Base-by-base conservation (phyloP, 2,888 invertebrate species). In the Xestia ashworthii region DNA sequence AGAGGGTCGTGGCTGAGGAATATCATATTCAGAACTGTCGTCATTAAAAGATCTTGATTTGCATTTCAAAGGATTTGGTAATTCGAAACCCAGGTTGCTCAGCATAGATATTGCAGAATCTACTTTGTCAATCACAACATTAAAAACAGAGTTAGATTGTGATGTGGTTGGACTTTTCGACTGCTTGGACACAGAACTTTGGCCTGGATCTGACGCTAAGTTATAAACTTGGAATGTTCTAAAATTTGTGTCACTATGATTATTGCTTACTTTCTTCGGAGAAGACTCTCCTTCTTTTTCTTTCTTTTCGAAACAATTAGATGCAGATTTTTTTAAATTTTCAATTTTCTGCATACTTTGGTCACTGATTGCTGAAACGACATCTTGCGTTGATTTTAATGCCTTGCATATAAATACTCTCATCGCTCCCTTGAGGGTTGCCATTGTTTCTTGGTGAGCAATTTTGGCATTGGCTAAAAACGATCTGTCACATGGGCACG, bases 351-450 rank as follows among this genome's bases (percentile, higher is more conserved):
- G 91, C 5, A 80, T 79, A 68, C 92, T 93, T 71, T 93, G 92
- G 0, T 85, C 83, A 69, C 87, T 86, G 75, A 94, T 87, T 11
- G 90, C 65, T 2, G 89, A 86, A 1, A 93, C 90, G 22, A 92
- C 92, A 16, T 93, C 92, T 82, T 92, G 92, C 1, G 94, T 93
- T 66, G 87, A 89, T 14, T 86, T 86, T 72, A 90, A 92, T 5
- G 92, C 88, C 80, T 91, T 93, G 5, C 88, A 90, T 4, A 93
- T 82, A 44, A 94, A 89, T 75, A 91, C 92, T 87, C 92, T 90
- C 80, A 93, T 90, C 5, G 93, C 92, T 44, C 81, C 78, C 87
- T 91, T 92, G 14, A 95, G 89, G 0, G 90, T 91, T 9, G 88
- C 79, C 58, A 94, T 80, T 0, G 93, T 89, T 85, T 91, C 44